Percentiles rank a stretch among this genome's conserved stretches.
Evolutionary conservation across 2,888 invertebrate genomes (phyloP).

Genomic region (Dryomyza anilis): DNA sequence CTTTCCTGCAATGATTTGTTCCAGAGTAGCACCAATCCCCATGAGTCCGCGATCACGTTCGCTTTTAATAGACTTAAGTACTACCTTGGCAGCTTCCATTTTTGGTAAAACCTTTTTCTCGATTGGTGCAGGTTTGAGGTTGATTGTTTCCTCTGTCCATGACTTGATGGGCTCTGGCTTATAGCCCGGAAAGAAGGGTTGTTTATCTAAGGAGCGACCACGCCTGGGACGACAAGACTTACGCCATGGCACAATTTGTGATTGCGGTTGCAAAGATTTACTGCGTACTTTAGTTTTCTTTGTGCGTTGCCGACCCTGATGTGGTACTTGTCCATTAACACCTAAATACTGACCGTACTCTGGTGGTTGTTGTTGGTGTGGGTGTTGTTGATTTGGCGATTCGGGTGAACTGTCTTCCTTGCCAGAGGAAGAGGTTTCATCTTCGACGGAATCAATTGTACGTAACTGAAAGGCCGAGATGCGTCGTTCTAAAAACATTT

Average conservation of each 20-base stretch:
- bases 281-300: slow-evolving; percentile 56
- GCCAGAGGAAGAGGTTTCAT: slow-evolving; percentile 59
- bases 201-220: slow-evolving; percentile 63
- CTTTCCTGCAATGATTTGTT: slow-evolving; percentile 57
- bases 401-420: slow-evolving; percentile 59
- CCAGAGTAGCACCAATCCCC: slow-evolving; percentile 56
- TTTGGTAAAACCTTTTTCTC: slow-evolving; percentile 64
- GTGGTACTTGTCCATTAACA: slow-evolving; percentile 49
- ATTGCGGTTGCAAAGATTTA: slow-evolving; percentile 58
- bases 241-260: slow-evolving; percentile 58
- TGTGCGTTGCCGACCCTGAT: slow-evolving; percentile 54
- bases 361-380: slow-evolving; percentile 41
- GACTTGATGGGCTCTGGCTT: slow-evolving; percentile 62
- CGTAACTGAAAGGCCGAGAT: slow-evolving; percentile 58
- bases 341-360: slow-evolving; percentile 50
- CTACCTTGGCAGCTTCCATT: slow-evolving; percentile 62
- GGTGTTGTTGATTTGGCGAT: slow-evolving; percentile 42
- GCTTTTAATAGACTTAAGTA: slow-evolving; percentile 63
- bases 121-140: slow-evolving; percentile 67
- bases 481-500: slow-evolving; percentile 54
- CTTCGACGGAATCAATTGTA: slow-evolving; percentile 57
- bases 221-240: slow-evolving; percentile 56
- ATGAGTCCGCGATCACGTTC: slow-evolving; percentile 60
- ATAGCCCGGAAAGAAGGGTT: slow-evolving; percentile 56
- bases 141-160: slow-evolving; percentile 71